phyloP scores from a whole-genome alignment of 2,797 vertebrate species.

The Meriones psammophilus region DNA sequence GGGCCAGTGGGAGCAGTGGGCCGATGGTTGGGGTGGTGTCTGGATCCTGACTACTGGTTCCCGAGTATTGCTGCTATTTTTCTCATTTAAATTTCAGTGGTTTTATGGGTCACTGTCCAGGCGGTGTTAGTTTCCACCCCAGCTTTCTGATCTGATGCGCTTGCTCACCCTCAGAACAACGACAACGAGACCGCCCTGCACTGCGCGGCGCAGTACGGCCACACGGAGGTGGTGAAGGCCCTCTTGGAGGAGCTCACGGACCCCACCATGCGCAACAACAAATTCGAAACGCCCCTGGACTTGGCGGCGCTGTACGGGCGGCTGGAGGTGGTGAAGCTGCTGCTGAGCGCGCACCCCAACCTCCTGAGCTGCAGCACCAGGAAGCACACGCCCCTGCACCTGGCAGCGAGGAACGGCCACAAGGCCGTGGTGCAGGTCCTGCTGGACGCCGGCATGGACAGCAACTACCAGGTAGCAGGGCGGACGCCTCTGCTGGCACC shows the following conservation, averaged over 20 bases:
- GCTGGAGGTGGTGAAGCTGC: conserved; percentile 98
- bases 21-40: background rate
- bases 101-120: conserved; percentile 10
- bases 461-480: conserved; percentile 95
- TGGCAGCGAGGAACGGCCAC: conserved; percentile 98
- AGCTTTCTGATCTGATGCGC: background rate
- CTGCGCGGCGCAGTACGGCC: conserved; percentile 98
- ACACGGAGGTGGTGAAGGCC: conserved; percentile 96
- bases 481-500: fast-evolving
- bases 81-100: conserved; percentile 81
- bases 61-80: conserved; percentile 70
- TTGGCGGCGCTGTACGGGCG: conserved; percentile 97
- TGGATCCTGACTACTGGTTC: background rate
- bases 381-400: conserved; percentile 97
- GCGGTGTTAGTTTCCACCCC: fast-evolving
- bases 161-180: conserved; percentile 93
- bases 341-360: conserved; percentile 97
- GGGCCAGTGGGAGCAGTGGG: background rate
- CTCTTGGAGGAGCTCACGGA: conserved; percentile 98
- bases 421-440: conserved; percentile 95
- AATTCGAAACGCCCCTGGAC: conserved; percentile 98
- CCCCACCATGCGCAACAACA: conserved; percentile 99
- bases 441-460: conserved; percentile 97
- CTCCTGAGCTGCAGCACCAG: conserved; percentile 96
- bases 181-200: conserved; percentile 99